Percentiles rank a stretch among this genome's conserved stretches.
Evolutionary conservation across 2,888 invertebrate species (phyloP).

Genomic region (Liposcelis brunnea): DNA sequence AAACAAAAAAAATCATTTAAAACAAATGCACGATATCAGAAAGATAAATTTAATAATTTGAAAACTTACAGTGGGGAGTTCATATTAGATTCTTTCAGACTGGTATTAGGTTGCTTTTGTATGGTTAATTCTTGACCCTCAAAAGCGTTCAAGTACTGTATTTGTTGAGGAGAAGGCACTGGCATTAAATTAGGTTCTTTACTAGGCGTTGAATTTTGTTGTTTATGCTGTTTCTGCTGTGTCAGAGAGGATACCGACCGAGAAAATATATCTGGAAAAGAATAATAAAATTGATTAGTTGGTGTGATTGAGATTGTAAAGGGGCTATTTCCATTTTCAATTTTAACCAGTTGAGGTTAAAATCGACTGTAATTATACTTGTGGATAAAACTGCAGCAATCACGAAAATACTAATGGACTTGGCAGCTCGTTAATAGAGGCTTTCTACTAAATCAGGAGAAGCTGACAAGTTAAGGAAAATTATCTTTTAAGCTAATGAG

Average conservation of each 20-base stretch:
- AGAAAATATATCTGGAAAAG: constrained; percentile 42
- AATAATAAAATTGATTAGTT: constrained; percentile 14
- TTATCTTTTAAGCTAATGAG: no score
- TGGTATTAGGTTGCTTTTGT: constrained; percentile 88
- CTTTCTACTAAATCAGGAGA: no score
- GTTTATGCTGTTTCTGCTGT: constrained; percentile 37
- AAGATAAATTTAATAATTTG: background rate
- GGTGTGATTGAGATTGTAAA: no score
- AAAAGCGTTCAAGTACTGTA: constrained; percentile 87
- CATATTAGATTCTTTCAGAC: constrained; percentile 52
- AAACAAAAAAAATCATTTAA: constrained; percentile 7
- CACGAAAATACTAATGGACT: no score
- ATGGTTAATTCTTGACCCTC: constrained; percentile 93
- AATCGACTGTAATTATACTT: no score
- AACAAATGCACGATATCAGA: background rate
- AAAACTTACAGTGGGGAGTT: constrained; percentile 56
- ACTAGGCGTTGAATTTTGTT: constrained; percentile 24
- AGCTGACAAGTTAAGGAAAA: no score
- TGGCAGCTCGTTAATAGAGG: no score
- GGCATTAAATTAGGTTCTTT: constrained; percentile 88
- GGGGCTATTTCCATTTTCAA: no score
- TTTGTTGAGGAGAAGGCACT: constrained; percentile 90
- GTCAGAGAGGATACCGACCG: constrained; percentile 43
- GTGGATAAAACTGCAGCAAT: no score
- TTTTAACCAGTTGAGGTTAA: no score